Percentiles rank a stretch among this genome's conserved stretches.
Conservation (phyloP, 2,113 vertebrate genomes). For the Ciconia boyciana region DNA sequence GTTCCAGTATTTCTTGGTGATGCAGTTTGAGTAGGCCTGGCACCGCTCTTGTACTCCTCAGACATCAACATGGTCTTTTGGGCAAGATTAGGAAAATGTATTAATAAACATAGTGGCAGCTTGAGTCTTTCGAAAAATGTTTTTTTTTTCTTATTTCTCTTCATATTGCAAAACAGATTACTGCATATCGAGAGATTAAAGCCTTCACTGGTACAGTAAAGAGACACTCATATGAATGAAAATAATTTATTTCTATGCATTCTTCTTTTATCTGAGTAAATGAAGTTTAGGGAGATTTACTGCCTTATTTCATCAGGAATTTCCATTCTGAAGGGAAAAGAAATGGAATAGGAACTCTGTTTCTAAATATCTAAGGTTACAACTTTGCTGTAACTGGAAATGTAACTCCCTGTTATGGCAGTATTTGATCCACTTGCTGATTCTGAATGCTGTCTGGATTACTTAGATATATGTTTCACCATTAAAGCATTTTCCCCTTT, state of each 20-base stretch:
- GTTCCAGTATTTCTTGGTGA: not conserved
- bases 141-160: not conserved
- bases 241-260: not conserved
- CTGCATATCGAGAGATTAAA: not conserved
- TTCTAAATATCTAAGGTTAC: not conserved
- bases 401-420: not conserved
- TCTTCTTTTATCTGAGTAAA: slow-evolving; percentile 1
- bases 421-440: not conserved
- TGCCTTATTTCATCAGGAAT: not conserved
- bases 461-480: not conserved
- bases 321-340: not conserved
- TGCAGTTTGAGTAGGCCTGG: not conserved
- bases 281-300: not conserved
- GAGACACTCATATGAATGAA: not conserved
- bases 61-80: not conserved
- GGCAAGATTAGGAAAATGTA: not conserved
- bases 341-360: not conserved
- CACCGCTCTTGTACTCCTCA: not conserved
- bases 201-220: not conserved
- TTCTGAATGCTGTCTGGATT: not conserved
- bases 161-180: not conserved
- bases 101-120: not conserved
- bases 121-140: not conserved
- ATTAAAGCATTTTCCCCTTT: not conserved
- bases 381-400: not conserved